These are phyloP conservation scores for Acronicta psi DNA, from an alignment of 2,888 invertebrate genomes.

Conservation along the genomic window DNA sequence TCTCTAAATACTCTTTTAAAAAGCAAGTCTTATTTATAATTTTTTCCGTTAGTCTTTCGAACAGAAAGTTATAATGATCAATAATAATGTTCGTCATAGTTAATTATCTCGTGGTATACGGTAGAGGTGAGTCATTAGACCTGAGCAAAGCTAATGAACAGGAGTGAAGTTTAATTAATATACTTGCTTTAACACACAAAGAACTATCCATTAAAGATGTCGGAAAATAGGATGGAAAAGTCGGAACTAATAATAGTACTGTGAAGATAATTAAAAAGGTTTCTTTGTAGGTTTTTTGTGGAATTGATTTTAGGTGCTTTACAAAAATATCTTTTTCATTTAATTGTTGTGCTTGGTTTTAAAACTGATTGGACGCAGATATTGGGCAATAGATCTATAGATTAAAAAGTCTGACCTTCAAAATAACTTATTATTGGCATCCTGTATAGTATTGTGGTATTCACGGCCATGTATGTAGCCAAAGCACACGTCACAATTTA, in stretches of 20 bases:
- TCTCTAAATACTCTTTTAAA: too few species aligned
- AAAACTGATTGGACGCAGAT: too few species aligned
- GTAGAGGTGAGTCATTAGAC: constrained; percentile 30
- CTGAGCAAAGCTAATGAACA: constrained; percentile 37
- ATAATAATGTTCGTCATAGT: constrained; percentile 24
- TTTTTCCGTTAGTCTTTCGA: constrained; percentile 1
- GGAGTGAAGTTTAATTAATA: constrained; percentile 40
- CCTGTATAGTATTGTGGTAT: too few species aligned
- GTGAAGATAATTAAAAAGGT: neutral
- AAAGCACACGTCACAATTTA: too few species aligned
- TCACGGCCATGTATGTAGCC: too few species aligned
- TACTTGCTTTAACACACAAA: constrained; percentile 32
- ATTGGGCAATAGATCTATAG: too few species aligned
- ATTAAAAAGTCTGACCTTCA: too few species aligned
- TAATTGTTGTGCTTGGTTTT: too few species aligned
- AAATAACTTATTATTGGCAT: too few species aligned
- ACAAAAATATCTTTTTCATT: too few species aligned
- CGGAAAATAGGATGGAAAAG: constrained; percentile 7
- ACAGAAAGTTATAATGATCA: constrained; percentile 15
- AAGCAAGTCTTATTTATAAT: neutral
- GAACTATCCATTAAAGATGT: constrained; percentile 15
- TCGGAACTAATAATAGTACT: constrained; percentile 1
- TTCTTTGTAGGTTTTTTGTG: too few species aligned
- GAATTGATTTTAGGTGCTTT: too few species aligned
- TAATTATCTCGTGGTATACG: constrained; percentile 26